phyloP scores from a whole-genome alignment of 2,888 invertebrate genomes.

The Gibbula magus region DNA sequence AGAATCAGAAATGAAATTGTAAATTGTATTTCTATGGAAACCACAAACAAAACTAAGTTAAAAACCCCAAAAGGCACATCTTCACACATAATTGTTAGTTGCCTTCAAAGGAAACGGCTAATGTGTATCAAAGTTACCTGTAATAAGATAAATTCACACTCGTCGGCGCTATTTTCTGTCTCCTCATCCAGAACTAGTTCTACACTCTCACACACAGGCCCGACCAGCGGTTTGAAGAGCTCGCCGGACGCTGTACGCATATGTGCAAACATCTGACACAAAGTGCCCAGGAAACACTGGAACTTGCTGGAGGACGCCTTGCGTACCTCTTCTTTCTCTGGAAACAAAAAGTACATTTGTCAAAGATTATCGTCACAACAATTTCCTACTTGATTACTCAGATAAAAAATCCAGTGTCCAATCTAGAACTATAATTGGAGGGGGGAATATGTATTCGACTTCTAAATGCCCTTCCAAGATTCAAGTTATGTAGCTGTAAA shows the following conservation, averaged over 20 bases:
- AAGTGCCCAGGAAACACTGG: slow-evolving; percentile 60
- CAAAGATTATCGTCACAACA: too few species aligned
- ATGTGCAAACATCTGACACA: slow-evolving; percentile 62
- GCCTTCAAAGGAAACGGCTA: not conserved
- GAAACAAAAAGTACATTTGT: slow-evolving; percentile 17
- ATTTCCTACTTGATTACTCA: too few species aligned
- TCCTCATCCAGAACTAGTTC: slow-evolving; percentile 52
- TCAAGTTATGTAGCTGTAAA: too few species aligned
- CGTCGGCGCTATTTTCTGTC: slow-evolving; percentile 49
- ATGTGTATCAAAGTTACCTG: slow-evolving; percentile 45
- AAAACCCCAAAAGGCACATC: too few species aligned
- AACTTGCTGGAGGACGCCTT: slow-evolving; percentile 48
- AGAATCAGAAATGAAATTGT: too few species aligned
- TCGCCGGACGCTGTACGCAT: slow-evolving; percentile 62
- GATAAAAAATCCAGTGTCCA: too few species aligned
- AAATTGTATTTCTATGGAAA: too few species aligned
- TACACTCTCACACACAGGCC: slow-evolving; percentile 60
- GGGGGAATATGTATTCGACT: too few species aligned
- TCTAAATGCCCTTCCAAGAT: too few species aligned
- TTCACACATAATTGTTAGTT: too few species aligned
- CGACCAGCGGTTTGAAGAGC: slow-evolving; percentile 59
- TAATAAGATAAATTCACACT: slow-evolving; percentile 57
- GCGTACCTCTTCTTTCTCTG: slow-evolving; percentile 58
- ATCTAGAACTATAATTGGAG: too few species aligned
- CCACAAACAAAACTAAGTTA: too few species aligned